Percentiles rank a stretch among this genome's conserved stretches.
Conservation (phyloP, 2,888 invertebrate species). For the Latrodectus hesperus region DNA sequence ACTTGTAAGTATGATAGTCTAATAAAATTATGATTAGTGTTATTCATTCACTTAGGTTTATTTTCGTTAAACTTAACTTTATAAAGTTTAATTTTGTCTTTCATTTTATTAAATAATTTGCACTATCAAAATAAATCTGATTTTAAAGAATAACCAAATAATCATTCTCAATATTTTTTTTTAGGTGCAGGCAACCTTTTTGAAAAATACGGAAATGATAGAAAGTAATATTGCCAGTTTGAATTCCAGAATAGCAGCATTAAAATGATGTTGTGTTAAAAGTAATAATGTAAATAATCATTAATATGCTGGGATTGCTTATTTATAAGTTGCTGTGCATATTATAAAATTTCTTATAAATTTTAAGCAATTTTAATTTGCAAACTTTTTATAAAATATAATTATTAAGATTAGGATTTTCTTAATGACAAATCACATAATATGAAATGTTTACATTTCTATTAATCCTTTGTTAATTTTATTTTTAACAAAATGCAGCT, state of each 20-base stretch:
- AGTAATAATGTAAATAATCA: neutral
- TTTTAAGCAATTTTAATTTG: neutral
- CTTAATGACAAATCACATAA: neutral
- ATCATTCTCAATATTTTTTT: constrained; percentile 8
- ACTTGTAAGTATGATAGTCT: neutral
- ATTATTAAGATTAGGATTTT: neutral
- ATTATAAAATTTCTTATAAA: neutral
- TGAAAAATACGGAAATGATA: constrained; percentile 85
- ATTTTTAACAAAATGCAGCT: too few relatives aligned
- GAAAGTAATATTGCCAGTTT: constrained; percentile 84
- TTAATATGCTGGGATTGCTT: constrained; percentile 21
- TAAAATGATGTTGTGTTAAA: constrained; percentile 75
- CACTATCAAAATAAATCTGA: neutral
- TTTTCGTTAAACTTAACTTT: too few relatives aligned
- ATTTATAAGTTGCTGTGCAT: neutral
- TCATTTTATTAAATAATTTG: neutral
- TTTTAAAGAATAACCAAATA: neutral
- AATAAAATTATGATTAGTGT: neutral
- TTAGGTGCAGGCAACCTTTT: constrained; percentile 86
- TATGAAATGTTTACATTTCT: too few relatives aligned
- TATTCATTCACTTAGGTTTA: too few relatives aligned
- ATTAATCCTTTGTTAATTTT: too few relatives aligned
- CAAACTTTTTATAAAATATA: neutral
- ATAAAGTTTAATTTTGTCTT: neutral
- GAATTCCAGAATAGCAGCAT: constrained; percentile 82